A percentile compares a stretch with the other conserved stretches of the same genome.
These are phyloP conservation scores for Phrynocephalus versicolor DNA, from an alignment of 2,113 vertebrate genomes.

Conservation along the genomic window DNA sequence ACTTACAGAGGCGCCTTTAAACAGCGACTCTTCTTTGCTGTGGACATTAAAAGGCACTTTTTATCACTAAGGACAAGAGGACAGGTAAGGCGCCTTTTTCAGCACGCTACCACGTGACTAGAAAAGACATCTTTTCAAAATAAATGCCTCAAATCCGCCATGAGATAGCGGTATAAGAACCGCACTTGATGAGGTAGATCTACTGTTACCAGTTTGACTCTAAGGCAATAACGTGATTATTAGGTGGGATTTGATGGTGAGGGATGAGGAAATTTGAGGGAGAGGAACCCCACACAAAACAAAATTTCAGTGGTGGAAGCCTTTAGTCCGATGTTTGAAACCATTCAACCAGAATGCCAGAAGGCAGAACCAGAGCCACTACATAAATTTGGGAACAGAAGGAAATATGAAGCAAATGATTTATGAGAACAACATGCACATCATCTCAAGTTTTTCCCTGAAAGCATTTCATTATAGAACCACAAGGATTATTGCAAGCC, in stretches of 20 bases:
- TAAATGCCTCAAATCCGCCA: too few relatives aligned
- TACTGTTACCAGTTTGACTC: neutral
- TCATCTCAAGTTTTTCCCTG: neutral
- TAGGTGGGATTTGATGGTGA: neutral
- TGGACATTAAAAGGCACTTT: too few relatives aligned
- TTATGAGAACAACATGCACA: slow-evolving; percentile 21
- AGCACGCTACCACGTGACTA: too few relatives aligned
- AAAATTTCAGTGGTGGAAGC: neutral
- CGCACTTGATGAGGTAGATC: too few relatives aligned
- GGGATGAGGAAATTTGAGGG: neutral
- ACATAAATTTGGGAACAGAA: neutral
- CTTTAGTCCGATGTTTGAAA: neutral
- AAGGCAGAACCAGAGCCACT: neutral
- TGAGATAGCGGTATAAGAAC: too few relatives aligned
- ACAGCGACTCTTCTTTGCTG: too few relatives aligned
- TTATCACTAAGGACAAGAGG: too few relatives aligned
- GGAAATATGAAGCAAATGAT: slow-evolving; percentile 16
- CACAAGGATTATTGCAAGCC: slow-evolving; percentile 6
- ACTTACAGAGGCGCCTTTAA: too few relatives aligned
- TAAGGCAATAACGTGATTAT: neutral
- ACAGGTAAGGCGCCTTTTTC: too few relatives aligned
- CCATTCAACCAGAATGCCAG: neutral
- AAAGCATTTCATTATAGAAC: slow-evolving; percentile 17
- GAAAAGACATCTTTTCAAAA: too few relatives aligned
- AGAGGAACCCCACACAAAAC: neutral